Conservation (phyloP, 2,888 invertebrate species). For the Muscina levida region DNA sequence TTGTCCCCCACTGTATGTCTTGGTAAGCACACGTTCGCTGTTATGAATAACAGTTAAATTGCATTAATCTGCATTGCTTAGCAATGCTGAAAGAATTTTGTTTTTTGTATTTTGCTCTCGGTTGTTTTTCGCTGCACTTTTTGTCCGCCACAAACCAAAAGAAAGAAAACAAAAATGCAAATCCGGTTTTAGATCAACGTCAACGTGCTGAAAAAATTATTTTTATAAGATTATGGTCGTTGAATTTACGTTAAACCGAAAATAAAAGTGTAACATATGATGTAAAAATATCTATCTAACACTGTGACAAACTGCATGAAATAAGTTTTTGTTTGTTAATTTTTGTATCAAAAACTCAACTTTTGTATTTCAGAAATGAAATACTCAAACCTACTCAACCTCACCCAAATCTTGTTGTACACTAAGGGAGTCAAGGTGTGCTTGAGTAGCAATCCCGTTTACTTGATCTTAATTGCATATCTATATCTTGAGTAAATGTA, state of each 20-base stretch:
- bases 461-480: constrained; percentile 17
- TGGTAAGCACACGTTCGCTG: constrained; percentile 33
- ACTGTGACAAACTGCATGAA: constrained; percentile 6
- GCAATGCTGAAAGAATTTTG: constrained; percentile 62
- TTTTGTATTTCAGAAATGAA: constrained; percentile 7
- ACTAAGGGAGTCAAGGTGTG: constrained; percentile 49
- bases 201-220: constrained; percentile 44
- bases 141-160: not conserved
- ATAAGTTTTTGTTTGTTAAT: not conserved
- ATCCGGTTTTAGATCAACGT: constrained; percentile 58
- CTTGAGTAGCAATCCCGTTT: constrained; percentile 37
- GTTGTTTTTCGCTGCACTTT: constrained; percentile 35
- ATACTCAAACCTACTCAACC: constrained; percentile 29
- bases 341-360: not conserved
- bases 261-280: constrained; percentile 39
- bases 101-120: not conserved
- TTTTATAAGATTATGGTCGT: constrained; percentile 21
- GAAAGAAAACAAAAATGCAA: constrained; percentile 40
- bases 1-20: not conserved
- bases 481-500: not conserved
- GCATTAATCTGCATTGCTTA: constrained; percentile 60
- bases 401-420: constrained; percentile 39
- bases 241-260: not conserved
- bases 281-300: constrained; percentile 31
- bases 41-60: constrained; percentile 56